Evolutionary conservation across 2,113 vertebrate species (phyloP).

Genomic region (Circaetus cinerascens): DNA sequence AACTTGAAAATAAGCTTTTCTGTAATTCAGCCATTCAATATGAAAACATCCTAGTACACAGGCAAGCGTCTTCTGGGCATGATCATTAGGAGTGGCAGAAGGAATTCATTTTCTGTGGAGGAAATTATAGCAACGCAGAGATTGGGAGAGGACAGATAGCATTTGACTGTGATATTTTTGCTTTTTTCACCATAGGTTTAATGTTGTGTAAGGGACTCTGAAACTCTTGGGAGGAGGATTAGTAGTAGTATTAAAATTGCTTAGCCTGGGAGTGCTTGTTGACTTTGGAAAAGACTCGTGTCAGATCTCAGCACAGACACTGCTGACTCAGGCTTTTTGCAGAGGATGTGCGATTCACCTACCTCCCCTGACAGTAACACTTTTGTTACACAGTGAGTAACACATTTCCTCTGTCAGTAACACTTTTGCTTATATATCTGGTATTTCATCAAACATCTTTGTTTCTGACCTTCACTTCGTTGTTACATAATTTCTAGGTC

Average conservation of each 20-base stretch:
- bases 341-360: background rate
- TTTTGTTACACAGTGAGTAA: background rate
- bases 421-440: background rate
- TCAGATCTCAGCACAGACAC: background rate
- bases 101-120: background rate
- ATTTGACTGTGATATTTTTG: fast-evolving
- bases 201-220: background rate
- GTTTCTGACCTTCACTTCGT: background rate
- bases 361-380: background rate
- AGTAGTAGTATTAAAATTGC: background rate
- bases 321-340: background rate
- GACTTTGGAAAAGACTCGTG: background rate
- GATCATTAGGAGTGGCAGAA: background rate
- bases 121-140: background rate
- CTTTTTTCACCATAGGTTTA: background rate
- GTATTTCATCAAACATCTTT: background rate
- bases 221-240: background rate
- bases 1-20: background rate
- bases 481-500: background rate
- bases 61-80: background rate
- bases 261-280: background rate
- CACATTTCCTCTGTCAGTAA: constrained; percentile 12
- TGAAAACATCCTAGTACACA: background rate
- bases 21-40: background rate
- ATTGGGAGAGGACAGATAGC: background rate